A percentile compares a stretch with the other conserved stretches of the same genome.
Conservation (phyloP, 1,140 invertebrate genomes). For the Eriosoma lanigerum region DNA sequence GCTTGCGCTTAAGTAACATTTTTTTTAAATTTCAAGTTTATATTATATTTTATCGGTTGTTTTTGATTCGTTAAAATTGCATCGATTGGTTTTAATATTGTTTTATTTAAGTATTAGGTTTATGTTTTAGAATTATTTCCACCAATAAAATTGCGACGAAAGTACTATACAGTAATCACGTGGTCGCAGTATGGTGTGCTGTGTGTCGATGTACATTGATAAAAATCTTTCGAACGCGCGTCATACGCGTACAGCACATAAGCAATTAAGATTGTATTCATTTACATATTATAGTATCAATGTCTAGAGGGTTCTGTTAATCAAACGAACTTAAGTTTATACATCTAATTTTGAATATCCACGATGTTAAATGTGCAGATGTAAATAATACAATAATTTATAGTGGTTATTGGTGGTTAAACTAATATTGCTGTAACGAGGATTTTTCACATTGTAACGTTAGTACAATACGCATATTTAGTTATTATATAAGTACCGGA, state of each 20-base stretch:
- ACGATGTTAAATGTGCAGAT: background rate
- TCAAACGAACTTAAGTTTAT: background rate
- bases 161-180: background rate
- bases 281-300: background rate
- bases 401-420: too few species aligned
- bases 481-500: background rate
- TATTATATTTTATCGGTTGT: slow-evolving; percentile 11
- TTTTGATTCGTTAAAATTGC: slow-evolving; percentile 13
- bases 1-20: background rate
- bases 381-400: background rate
- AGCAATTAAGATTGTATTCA: slow-evolving; percentile 1
- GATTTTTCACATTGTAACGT: too few species aligned
- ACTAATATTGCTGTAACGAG: too few species aligned
- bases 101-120: slow-evolving; percentile 18
- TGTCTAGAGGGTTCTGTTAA: background rate
- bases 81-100: background rate
- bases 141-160: background rate
- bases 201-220: background rate
- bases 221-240: background rate
- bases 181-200: slow-evolving; percentile 2
- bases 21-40: background rate
- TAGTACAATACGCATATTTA: background rate
- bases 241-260: background rate
- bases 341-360: slow-evolving; percentile 1
- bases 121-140: background rate